A percentile compares a stretch with the other conserved stretches of the same genome.
Conservation (phyloP, 2,113 vertebrate species). For the Gorsachius goisagi region DNA sequence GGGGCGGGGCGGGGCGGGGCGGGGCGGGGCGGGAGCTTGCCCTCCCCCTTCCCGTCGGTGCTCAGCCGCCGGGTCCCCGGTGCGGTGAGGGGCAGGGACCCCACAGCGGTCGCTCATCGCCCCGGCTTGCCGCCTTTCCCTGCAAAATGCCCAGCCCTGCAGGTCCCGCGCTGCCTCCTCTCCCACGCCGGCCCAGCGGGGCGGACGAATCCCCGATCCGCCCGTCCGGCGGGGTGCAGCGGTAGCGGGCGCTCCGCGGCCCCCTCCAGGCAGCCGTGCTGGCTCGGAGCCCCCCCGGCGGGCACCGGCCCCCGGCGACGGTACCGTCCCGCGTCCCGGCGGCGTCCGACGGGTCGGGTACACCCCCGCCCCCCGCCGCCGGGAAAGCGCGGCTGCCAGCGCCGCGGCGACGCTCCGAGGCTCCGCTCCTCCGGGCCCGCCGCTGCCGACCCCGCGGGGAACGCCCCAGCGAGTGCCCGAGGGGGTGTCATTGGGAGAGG, state of each 20-base stretch:
- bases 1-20: neutral
- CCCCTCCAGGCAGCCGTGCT: too few species aligned
- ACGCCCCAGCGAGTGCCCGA: too few species aligned
- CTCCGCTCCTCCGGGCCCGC: neutral
- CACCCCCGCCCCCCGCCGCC: fast-evolving
- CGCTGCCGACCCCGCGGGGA: neutral
- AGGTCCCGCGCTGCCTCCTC: neutral
- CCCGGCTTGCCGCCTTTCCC: neutral
- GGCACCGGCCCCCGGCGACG: neutral
- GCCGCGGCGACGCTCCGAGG: neutral
- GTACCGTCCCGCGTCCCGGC: neutral
- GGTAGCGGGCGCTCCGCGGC: neutral
- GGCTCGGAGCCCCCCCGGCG: neutral
- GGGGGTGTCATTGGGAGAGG: too few species aligned
- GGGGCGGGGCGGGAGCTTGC: neutral
- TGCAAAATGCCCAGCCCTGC: neutral
- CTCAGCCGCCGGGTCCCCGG: too few species aligned
- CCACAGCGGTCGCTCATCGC: neutral
- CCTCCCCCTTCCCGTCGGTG: neutral
- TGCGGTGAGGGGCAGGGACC: neutral
- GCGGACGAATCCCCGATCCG: neutral
- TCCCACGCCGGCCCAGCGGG: neutral
- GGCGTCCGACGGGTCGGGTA: neutral
- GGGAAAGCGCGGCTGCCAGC: neutral
- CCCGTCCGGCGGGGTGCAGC: neutral